Conservation (phyloP, 2,113 vertebrate species). For the Gallinago undulata region DNA sequence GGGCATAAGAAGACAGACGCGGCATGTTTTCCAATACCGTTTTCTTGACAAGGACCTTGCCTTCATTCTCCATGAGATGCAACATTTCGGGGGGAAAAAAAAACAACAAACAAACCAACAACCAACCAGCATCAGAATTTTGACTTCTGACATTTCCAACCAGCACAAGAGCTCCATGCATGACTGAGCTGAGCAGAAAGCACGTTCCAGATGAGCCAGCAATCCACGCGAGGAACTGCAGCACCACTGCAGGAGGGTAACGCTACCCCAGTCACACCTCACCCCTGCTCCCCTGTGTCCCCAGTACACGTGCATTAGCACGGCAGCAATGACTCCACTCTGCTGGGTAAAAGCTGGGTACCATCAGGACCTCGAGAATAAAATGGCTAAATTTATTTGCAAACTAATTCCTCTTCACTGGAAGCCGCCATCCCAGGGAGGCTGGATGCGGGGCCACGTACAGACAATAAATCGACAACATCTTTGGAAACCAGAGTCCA, state of each 20-base stretch:
- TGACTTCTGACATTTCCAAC: background rate
- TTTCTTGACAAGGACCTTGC: background rate
- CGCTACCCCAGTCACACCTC: background rate
- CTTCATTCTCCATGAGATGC: background rate
- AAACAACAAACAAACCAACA: too few relatives aligned
- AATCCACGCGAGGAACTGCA: background rate
- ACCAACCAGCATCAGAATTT: background rate
- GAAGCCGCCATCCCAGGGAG: background rate
- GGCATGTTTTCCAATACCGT: background rate
- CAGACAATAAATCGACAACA: background rate
- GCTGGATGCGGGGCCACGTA: background rate
- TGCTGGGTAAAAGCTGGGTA: background rate
- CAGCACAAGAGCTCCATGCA: background rate
- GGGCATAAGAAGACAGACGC: background rate
- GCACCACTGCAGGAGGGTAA: background rate
- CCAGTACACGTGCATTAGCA: background rate
- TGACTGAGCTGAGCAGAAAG: background rate
- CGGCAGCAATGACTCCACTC: background rate
- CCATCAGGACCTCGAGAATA: rapidly evolving
- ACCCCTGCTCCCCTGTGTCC: background rate
- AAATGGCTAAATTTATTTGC: background rate
- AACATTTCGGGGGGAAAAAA: background rate
- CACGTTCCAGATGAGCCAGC: background rate
- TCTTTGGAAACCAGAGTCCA: background rate
- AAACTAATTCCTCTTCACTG: background rate